These are phyloP conservation scores for Coracias cyanogaster DNA, from an alignment of 2,797 vertebrate species.

Conservation along the genomic window DNA sequence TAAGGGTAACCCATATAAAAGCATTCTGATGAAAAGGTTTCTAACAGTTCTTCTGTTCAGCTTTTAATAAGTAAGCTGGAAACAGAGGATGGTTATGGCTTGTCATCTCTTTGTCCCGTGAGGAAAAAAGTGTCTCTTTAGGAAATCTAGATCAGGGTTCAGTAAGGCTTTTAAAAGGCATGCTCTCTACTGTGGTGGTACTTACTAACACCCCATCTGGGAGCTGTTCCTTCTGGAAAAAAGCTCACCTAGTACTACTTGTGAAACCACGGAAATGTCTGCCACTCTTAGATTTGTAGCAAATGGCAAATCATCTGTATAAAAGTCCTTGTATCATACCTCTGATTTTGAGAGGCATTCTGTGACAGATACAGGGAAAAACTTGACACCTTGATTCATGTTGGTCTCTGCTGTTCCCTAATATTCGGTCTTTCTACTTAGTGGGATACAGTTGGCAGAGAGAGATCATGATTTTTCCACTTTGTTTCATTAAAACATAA, in stretches of 20 bases:
- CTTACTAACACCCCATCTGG: neutral
- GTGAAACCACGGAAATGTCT: neutral
- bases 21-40: neutral
- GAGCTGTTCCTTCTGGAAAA: neutral
- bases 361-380: neutral
- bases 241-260: neutral
- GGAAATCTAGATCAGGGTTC: neutral
- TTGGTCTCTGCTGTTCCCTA: neutral
- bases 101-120: neutral
- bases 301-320: neutral
- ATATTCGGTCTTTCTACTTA: neutral
- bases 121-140: neutral
- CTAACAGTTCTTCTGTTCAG: neutral
- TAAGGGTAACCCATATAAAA: neutral
- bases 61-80: neutral
- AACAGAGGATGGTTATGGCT: neutral
- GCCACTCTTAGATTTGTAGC: neutral
- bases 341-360: neutral
- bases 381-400: neutral
- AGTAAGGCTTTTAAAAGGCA: neutral
- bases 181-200: neutral
- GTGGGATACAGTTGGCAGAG: neutral
- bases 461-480: neutral
- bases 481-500: neutral
- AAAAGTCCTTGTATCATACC: neutral